A percentile compares a stretch with the other conserved stretches of the same genome.
Conservation (phyloP, 1,140 invertebrate genomes). For the Megalopta genalis region DNA sequence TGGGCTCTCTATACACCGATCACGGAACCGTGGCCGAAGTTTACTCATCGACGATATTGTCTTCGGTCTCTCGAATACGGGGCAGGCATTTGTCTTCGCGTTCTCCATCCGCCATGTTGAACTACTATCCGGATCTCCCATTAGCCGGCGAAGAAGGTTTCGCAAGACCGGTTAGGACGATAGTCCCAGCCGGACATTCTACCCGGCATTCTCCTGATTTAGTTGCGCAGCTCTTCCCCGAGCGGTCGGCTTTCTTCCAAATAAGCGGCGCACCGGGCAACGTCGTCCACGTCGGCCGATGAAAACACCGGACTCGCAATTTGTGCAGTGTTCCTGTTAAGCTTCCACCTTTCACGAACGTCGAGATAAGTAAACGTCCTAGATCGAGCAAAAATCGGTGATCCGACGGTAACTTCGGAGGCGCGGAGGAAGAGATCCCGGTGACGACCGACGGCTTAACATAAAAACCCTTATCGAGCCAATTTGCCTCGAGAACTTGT, state of each 20-base stretch:
- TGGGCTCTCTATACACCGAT: no score
- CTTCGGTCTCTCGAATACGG: constrained; percentile 31
- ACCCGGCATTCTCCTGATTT: constrained; percentile 45
- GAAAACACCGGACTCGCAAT: not conserved
- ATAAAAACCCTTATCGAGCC: not conserved
- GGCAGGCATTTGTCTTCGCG: constrained; percentile 41
- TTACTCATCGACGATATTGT: constrained; percentile 56
- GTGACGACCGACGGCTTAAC: not conserved
- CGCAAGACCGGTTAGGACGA: constrained; percentile 61
- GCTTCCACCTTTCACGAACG: not conserved
- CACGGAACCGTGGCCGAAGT: no score
- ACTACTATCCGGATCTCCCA: constrained; percentile 64
- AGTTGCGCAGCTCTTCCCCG: constrained; percentile 18
- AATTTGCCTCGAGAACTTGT: not conserved
- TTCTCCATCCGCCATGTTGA: constrained; percentile 55
- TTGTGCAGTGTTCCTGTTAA: not conserved
- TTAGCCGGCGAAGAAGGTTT: constrained; percentile 56
- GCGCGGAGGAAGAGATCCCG: not conserved
- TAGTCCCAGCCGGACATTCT: constrained; percentile 40
- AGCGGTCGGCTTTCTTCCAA: constrained; percentile 5
- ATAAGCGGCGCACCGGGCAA: not conserved
- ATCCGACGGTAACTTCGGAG: not conserved
- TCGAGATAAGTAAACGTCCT: not conserved
- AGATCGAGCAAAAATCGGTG: not conserved
- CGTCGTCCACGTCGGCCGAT: not conserved